phyloP scores from a whole-genome alignment of 1,140 invertebrate genomes.

The Ephestia elutella region DNA sequence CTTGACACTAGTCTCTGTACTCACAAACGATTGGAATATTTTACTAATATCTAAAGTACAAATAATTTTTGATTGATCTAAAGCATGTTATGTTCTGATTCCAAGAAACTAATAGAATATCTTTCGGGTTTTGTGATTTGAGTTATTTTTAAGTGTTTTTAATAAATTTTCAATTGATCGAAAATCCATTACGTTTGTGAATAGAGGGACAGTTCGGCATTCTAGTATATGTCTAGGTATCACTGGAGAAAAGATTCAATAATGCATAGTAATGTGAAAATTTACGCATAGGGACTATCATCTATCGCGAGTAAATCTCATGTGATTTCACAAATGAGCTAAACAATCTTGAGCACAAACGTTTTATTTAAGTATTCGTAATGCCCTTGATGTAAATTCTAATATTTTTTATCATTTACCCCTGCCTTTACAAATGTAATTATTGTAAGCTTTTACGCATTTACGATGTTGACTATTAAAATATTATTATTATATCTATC shows the following conservation, averaged over 20 bases:
- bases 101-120: too few species aligned
- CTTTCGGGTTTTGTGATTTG: too few species aligned
- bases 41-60: background rate
- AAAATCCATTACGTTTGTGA: slow-evolving; percentile 5
- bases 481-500: slow-evolving; percentile 47
- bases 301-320: slow-evolving; percentile 11
- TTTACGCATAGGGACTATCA: slow-evolving; percentile 14
- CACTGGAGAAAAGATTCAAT: slow-evolving; percentile 24
- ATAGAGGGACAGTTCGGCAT: background rate
- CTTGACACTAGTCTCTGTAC: slow-evolving; percentile 20
- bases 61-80: too few species aligned
- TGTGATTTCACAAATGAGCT: slow-evolving; percentile 24
- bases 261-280: slow-evolving; percentile 8
- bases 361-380: slow-evolving; percentile 20
- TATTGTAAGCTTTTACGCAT: slow-evolving; percentile 67
- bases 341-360: slow-evolving; percentile 17
- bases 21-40: background rate
- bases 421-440: slow-evolving; percentile 45
- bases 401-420: slow-evolving; percentile 65
- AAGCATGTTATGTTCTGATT: too few species aligned
- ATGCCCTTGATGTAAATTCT: slow-evolving; percentile 34
- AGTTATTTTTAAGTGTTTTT: background rate
- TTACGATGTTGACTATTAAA: slow-evolving; percentile 70
- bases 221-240: slow-evolving; percentile 21
- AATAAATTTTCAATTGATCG: background rate